Evolutionary conservation across 1,140 invertebrate genomes (phyloP), one percentile per base, ranked within the genome.

Genomic region (Nephila pilipes): DNA sequence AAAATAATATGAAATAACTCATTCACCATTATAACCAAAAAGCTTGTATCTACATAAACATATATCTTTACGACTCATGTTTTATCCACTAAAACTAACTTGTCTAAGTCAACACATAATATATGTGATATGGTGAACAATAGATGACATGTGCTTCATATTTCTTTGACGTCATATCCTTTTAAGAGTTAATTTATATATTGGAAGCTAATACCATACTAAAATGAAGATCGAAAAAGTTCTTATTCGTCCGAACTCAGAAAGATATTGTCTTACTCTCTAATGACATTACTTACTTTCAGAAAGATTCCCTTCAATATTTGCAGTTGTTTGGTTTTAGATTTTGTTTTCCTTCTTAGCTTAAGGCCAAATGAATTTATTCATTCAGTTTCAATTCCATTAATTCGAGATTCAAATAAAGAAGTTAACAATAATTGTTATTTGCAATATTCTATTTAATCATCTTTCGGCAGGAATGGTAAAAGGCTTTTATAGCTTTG

Each of bases 111-210:
- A 75, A 75, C n/a, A n/a, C n/a, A 75, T 32, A 36, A 32, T 75
- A 75, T 36, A 14, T 18, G 69, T 36, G 29, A 32, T 75, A 10
- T 0, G 69, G 69, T 75, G 69, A 75, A 75, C 69, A 75, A 75
- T 75, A 18, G 69, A 18, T 29, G 32, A 75, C 32, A 75, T 69
- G 18, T 75, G 29, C 20, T 75, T 29, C 69, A 32, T 32, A 32
- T 75, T 36, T 36, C 32, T 29, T 75, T 75, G 69, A 75, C 69
- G 69, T 75, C 69, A 75, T 29, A 75, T 29, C 32, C 29, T 75
- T 14, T 75, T 16, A 36, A 5, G 69, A 32, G 32, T 32, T 75
- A 29, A 36, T 75, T 75, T 75, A 32, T 29, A 46, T 46, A 46
- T 46, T 46, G 6, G 32, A 18, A 32, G 32, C 29, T 75, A 75